Conservation (phyloP, 2,797 vertebrate species). For the Uromys caudimaculatus region DNA sequence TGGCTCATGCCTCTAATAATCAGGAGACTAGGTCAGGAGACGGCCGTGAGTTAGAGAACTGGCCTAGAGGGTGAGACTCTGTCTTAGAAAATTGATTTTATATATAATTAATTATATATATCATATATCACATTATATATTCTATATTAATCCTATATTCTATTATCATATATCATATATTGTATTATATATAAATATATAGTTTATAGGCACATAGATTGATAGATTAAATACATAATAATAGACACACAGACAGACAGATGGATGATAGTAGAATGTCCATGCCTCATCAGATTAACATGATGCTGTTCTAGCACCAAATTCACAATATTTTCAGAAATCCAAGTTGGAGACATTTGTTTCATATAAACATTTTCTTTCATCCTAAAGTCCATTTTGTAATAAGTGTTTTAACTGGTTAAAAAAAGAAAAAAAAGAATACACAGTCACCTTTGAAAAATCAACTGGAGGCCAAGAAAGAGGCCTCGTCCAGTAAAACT, state of each 20-base stretch:
- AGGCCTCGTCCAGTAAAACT: background rate
- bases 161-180: too few relatives aligned
- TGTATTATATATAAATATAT: background rate
- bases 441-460: background rate
- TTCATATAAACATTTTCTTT: conserved; percentile 87
- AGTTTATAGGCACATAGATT: background rate
- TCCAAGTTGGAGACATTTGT: conserved; percentile 85
- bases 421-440: background rate
- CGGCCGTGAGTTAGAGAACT: background rate
- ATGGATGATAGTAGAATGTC: background rate
- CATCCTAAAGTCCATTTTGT: conserved; percentile 90
- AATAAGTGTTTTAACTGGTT: conserved; percentile 80
- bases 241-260: background rate
- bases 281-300: background rate
- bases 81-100: background rate
- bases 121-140: too few relatives aligned
- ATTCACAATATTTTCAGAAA: conserved; percentile 84
- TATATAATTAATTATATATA: too few relatives aligned
- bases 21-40: background rate
- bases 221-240: background rate
- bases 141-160: too few relatives aligned
- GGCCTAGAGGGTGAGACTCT: background rate
- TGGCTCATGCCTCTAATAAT: background rate
- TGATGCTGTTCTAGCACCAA: conserved; percentile 86
- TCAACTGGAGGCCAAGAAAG: background rate